phyloP scores from a whole-genome alignment of 2,888 invertebrate species.

The Drosophila prostipennis region DNA sequence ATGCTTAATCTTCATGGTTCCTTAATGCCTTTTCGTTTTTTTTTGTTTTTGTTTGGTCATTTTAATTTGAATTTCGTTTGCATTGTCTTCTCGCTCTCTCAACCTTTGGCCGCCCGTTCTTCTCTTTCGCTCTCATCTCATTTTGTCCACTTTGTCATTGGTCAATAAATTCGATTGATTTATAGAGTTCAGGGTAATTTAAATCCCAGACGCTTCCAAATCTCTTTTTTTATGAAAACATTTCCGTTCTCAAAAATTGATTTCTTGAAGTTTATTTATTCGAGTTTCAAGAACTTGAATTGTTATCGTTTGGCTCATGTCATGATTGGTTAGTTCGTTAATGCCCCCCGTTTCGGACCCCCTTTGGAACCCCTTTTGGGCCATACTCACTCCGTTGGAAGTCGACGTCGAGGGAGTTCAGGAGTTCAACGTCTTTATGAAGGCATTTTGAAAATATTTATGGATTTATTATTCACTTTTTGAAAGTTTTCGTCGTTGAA shows the following conservation, averaged over 20 bases:
- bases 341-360: constrained; percentile 1
- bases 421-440: constrained; percentile 66
- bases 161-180: constrained; percentile 82
- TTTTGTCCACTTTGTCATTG: constrained; percentile 68
- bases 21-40: constrained; percentile 56
- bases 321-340: constrained; percentile 20
- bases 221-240: constrained; percentile 13
- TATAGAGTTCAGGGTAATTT: constrained; percentile 64
- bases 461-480: constrained; percentile 38
- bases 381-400: not conserved
- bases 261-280: constrained; percentile 67
- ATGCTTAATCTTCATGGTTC: constrained; percentile 28
- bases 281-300: constrained; percentile 54
- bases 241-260: constrained; percentile 57
- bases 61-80: constrained; percentile 66
- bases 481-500: constrained; percentile 26
- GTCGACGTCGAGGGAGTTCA: constrained; percentile 53
- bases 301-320: constrained; percentile 47
- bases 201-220: constrained; percentile 49
- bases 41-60: constrained; percentile 48
- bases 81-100: constrained; percentile 39
- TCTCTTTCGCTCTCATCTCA: constrained; percentile 5
- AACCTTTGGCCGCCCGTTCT: not conserved
- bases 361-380: not conserved
- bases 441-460: constrained; percentile 58